Percentiles rank a stretch among this genome's conserved stretches.
These are phyloP conservation scores for Sylvietta virens DNA, from an alignment of 2,113 vertebrate genomes.

Conservation along the genomic window DNA sequence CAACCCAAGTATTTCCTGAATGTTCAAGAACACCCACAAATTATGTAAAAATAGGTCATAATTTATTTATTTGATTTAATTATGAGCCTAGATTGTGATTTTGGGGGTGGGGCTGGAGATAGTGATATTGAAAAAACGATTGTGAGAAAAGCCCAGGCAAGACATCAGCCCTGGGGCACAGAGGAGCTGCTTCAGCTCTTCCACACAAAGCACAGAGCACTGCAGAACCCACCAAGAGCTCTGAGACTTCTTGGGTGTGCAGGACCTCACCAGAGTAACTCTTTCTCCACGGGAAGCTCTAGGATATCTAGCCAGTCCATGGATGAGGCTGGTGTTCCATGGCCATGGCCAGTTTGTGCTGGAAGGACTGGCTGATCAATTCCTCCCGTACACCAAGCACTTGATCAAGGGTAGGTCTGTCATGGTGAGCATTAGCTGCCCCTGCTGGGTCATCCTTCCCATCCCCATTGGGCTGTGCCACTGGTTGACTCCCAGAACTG, in stretches of 20 bases:
- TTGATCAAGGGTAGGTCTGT: neutral
- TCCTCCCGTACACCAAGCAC: neutral
- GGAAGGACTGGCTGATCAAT: neutral
- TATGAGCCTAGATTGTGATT: neutral
- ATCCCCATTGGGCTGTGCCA: neutral
- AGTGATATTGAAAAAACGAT: neutral
- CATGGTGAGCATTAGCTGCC: neutral
- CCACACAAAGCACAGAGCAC: neutral
- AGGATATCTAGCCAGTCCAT: too few relatives aligned
- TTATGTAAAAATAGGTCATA: neutral
- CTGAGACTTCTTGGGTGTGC: neutral
- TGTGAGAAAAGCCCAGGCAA: neutral
- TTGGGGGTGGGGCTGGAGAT: neutral
- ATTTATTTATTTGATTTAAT: conserved; percentile 35
- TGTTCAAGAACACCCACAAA: conserved; percentile 23
- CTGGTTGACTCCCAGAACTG: neutral
- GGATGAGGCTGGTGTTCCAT: neutral
- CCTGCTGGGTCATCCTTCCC: neutral
- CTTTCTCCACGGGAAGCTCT: neutral
- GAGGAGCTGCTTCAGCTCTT: neutral
- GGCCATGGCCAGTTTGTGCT: neutral
- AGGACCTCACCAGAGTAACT: neutral
- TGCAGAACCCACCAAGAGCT: neutral
- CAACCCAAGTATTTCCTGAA: neutral
- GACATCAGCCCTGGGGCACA: neutral